Evolutionary conservation across 2,113 vertebrate species (phyloP), one percentile per base, ranked within the genome.

Genomic region (Nerophis ophidion): DNA sequence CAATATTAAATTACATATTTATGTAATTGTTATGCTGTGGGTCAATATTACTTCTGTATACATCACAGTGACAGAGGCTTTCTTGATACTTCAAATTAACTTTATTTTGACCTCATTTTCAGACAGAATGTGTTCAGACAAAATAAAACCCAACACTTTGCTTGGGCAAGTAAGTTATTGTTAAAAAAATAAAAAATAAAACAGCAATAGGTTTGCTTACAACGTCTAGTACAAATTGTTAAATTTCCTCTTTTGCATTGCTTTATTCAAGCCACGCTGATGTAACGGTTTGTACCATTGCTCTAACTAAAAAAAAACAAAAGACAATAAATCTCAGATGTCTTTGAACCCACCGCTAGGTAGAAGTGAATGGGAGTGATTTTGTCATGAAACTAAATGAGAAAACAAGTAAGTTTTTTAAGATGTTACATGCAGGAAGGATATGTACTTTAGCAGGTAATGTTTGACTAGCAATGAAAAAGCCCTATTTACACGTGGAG

Each of bases 61-160:
- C 15, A 71, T 26, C 49, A 76, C 52, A 80, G 58, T 26, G 46
- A 76, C 52, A 80, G 58, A 74, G 57, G 7, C 67, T 45, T 26
- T 73, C 15, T 69, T 69, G 44, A 67, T 35, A 63, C 58, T 66
- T 52, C 57, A 71, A 67, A 55, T 12, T 6, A 78, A 68, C 70
- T 89, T 88, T 86, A 89, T 89, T 91, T 85, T 56, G 73, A 69
- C 79, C 74, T 75, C 47, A 65, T 71, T 49, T 44, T 66, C 69
- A 74, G 42, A 36, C 54, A 40, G 57, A 60, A 73, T 62, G 48
- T 65, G 61, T 52, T 40, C 65, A 65, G 66, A 42, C 59, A 65
- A 57, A 61, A 71, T 9, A 7, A 12, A 5, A 54, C 57, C 59
- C 8, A 64, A 72, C 35, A 66, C 58, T 13, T 54, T 48, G 45